Conservation (phyloP, 1,140 invertebrate genomes). For the Ceratosolen solmsi region DNA sequence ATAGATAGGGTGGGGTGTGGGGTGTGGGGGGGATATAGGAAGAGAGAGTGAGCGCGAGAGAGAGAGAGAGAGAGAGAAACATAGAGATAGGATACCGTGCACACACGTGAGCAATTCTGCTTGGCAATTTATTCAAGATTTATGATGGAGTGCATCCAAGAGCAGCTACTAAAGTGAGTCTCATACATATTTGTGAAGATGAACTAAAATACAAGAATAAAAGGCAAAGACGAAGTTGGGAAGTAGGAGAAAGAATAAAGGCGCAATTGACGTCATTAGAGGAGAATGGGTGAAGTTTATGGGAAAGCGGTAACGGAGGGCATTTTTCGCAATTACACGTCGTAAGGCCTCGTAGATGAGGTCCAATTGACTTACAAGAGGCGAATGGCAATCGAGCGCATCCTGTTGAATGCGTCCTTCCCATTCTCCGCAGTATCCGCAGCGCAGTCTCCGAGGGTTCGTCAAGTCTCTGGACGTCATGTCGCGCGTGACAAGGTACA, state of each 20-base stretch:
- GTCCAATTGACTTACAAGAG: slow-evolving; percentile 42
- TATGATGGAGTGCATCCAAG: slow-evolving; percentile 23
- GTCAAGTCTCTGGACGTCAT: slow-evolving; percentile 14
- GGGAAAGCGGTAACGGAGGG: slow-evolving; percentile 3
- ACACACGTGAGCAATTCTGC: slow-evolving; percentile 6
- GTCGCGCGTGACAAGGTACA: slow-evolving; percentile 20
- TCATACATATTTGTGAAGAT: neutral
- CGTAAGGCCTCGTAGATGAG: neutral
- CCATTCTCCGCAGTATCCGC: neutral
- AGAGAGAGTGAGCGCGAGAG: neutral
- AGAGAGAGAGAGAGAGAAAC: neutral
- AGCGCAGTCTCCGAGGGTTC: neutral
- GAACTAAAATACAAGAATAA: slow-evolving; percentile 24
- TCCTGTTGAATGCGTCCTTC: neutral
- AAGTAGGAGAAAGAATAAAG: neutral
- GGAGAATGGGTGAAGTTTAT: slow-evolving; percentile 37
- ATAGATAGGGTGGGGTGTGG: neutral
- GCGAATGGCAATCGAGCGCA: neutral
- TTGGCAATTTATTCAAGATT: slow-evolving; percentile 43
- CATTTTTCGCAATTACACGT: slow-evolving; percentile 43
- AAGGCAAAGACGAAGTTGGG: slow-evolving; percentile 13
- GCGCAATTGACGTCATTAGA: slow-evolving; percentile 46
- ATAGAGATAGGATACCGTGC: slow-evolving; percentile 39
- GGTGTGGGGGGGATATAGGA: neutral
- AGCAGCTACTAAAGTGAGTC: slow-evolving; percentile 16